Conservation (phyloP, 2,888 invertebrate genomes). For the Odontothrips loti region DNA sequence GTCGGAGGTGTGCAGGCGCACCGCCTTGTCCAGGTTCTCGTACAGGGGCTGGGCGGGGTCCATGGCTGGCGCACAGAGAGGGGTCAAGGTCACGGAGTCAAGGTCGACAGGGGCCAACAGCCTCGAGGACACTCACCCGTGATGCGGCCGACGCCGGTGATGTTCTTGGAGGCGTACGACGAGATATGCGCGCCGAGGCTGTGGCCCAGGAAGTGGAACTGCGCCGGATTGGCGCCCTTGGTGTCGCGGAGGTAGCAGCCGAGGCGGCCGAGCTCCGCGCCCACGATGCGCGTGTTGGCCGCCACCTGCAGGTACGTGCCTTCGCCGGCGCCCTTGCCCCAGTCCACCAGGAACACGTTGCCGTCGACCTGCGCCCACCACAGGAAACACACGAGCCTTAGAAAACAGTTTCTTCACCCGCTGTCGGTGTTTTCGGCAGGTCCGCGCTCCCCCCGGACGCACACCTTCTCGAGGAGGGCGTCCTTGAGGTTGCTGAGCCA, state of each 20-base stretch:
- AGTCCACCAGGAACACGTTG: constrained; percentile 61
- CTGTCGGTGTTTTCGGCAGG: too few relatives aligned
- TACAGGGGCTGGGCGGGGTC: constrained; percentile 65
- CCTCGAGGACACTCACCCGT: constrained; percentile 54
- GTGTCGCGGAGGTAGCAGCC: constrained; percentile 49
- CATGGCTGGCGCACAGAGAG: constrained; percentile 54
- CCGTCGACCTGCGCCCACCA: constrained; percentile 51
- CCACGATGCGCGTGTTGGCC: constrained; percentile 43
- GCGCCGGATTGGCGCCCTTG: constrained; percentile 46
- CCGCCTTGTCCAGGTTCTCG: constrained; percentile 45
- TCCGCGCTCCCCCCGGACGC: not conserved
- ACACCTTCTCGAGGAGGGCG: constrained; percentile 56
- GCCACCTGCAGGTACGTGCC: constrained; percentile 54
- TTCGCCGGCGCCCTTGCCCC: constrained; percentile 59
- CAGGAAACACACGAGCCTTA: not conserved
- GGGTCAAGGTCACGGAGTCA: not conserved
- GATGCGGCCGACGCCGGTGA: constrained; percentile 51
- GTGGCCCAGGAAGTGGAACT: constrained; percentile 58
- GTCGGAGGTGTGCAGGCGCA: constrained; percentile 54
- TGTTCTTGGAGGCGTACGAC: constrained; percentile 52
- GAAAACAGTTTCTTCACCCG: too few relatives aligned
- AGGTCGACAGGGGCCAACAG: too few relatives aligned
- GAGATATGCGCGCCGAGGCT: constrained; percentile 61
- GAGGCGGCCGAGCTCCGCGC: constrained; percentile 49
- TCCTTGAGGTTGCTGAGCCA: constrained; percentile 59